Conservation (phyloP, 2,888 invertebrate genomes). For the Synanthedon vespiformis region DNA sequence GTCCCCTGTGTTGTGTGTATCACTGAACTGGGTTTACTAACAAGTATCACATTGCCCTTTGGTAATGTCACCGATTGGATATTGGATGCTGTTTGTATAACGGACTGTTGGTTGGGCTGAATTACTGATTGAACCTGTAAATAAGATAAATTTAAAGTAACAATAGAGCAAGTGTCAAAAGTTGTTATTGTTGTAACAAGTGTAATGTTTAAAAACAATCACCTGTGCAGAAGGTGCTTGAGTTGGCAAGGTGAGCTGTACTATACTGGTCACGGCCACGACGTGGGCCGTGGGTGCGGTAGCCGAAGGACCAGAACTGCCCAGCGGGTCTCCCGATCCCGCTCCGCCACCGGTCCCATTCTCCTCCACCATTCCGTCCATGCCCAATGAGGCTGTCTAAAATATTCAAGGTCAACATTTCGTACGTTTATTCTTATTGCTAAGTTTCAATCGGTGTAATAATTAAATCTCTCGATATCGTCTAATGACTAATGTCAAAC, state of each 20-base stretch:
- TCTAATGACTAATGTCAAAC: too few relatives aligned
- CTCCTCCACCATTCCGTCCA: constrained; percentile 95
- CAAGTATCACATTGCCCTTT: constrained; percentile 90
- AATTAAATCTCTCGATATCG: constrained; percentile 9
- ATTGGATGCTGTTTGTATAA: constrained; percentile 93
- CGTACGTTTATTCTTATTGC: constrained; percentile 42
- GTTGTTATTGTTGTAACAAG: not conserved
- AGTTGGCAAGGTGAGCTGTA: constrained; percentile 83
- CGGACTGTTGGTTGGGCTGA: constrained; percentile 95
- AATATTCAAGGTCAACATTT: constrained; percentile 69
- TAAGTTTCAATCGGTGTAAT: too few relatives aligned
- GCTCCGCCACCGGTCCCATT: constrained; percentile 73
- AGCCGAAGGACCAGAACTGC: constrained; percentile 36
- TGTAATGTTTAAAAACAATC: constrained; percentile 23
- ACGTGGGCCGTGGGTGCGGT: constrained; percentile 44
- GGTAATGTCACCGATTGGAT: constrained; percentile 84
- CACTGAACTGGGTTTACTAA: constrained; percentile 91
- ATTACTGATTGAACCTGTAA: constrained; percentile 83
- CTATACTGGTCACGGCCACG: constrained; percentile 79
- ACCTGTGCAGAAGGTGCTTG: constrained; percentile 78
- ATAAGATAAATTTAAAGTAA: constrained; percentile 3
- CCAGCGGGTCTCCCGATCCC: constrained; percentile 47
- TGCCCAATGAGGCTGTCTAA: constrained; percentile 76
- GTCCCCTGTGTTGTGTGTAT: constrained; percentile 92
- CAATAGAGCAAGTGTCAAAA: not conserved